These are phyloP conservation scores for Lagocephalus sceleratus DNA, from an alignment of 2,797 vertebrate genomes.

Conservation along the genomic window DNA sequence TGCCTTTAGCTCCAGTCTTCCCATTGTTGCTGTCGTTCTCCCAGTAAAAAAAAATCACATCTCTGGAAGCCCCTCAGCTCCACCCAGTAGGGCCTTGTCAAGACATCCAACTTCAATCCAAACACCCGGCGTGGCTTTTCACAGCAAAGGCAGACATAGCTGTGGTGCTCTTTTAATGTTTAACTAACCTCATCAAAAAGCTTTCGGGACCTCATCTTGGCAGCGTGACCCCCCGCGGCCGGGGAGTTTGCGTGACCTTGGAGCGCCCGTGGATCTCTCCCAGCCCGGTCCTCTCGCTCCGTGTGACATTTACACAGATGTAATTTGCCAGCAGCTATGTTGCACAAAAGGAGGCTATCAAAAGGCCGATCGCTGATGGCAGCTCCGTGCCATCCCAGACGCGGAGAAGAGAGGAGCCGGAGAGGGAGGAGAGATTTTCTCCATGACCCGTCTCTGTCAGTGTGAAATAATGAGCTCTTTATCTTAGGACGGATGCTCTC, in stretches of 20 bases:
- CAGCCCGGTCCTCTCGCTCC: slow-evolving; percentile 39
- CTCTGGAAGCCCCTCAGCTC: slow-evolving; percentile 34
- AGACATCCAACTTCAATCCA: slow-evolving; percentile 39
- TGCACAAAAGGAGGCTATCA: slow-evolving; percentile 67
- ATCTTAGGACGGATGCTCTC: slow-evolving; percentile 64
- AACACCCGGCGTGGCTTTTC: slow-evolving; percentile 33
- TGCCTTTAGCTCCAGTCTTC: slow-evolving; percentile 16
- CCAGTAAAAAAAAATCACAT: slow-evolving; percentile 41
- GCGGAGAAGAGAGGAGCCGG: slow-evolving; percentile 12
- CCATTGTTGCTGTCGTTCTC: slow-evolving; percentile 19
- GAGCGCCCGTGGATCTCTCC: slow-evolving; percentile 27
- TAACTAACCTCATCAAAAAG: slow-evolving; percentile 66
- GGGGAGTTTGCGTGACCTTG: slow-evolving; percentile 39
- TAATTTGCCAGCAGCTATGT: slow-evolving; percentile 62
- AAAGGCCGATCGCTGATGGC: slow-evolving; percentile 46
- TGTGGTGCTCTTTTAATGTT: slow-evolving; percentile 62
- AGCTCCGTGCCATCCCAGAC: slow-evolving; percentile 33
- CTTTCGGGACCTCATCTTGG: slow-evolving; percentile 47
- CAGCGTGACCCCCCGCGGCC: slow-evolving; percentile 24
- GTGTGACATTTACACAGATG: slow-evolving; percentile 72
- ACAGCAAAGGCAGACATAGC: slow-evolving; percentile 18
- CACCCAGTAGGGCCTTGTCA: slow-evolving; percentile 22
- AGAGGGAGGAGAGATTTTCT: slow-evolving; percentile 29
- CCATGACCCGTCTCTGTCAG: slow-evolving; percentile 57
- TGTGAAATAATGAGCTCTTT: slow-evolving; percentile 71